Evolutionary conservation across 2,113 vertebrate genomes (phyloP).

Genomic region (Cercopithecus mona): DNA sequence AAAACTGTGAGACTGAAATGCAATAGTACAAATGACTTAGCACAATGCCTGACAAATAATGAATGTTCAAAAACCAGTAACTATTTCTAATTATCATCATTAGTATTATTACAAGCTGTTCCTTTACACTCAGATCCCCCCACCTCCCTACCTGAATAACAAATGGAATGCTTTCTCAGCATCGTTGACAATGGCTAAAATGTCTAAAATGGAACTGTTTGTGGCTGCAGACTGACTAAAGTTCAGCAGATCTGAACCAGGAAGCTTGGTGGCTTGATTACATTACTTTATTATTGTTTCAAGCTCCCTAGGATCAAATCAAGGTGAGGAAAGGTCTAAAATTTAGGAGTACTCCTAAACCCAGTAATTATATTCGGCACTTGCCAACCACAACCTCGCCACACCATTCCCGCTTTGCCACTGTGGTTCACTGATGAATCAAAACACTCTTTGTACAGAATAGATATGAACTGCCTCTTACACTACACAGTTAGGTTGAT

Average conservation of each 20-base stretch:
- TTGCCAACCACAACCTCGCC: neutral
- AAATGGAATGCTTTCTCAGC: neutral
- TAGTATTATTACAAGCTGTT: neutral
- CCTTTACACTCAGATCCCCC: neutral
- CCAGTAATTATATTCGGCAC: neutral
- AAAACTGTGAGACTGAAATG: neutral
- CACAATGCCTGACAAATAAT: neutral
- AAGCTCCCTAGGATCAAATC: neutral
- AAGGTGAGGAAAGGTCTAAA: neutral
- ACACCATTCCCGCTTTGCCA: neutral
- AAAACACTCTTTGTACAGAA: conserved; percentile 1
- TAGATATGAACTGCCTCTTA: neutral
- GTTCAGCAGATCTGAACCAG: neutral
- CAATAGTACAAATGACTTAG: neutral
- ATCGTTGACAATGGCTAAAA: neutral
- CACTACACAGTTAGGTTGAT: neutral
- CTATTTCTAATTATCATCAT: neutral
- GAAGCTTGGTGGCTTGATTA: neutral
- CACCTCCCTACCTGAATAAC: neutral
- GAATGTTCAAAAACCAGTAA: neutral
- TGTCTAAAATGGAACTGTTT: neutral
- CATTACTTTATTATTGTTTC: neutral
- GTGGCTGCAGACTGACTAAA: neutral
- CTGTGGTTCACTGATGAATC: neutral
- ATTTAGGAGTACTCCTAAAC: neutral